Evolutionary conservation across 1,140 invertebrate genomes (phyloP), one percentile per base, ranked within the genome.

Genomic region (Cydia fagiglandana): DNA sequence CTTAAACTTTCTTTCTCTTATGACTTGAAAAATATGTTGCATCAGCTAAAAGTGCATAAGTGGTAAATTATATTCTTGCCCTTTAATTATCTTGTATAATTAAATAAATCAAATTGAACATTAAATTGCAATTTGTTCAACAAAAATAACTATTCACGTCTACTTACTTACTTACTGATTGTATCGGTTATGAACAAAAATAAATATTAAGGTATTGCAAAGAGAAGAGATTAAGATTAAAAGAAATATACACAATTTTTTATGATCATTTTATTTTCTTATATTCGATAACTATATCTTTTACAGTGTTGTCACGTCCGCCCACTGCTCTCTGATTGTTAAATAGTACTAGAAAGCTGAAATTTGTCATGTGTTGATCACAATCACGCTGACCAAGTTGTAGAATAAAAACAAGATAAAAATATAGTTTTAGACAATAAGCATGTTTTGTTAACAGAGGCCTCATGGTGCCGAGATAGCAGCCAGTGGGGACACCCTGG

Each of bases 81-180:
- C n/a, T n/a, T 17, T 56, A 56, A 56, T 56, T 56, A 56, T 17
- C 53, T 56, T 56, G 53, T 56, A 56, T n/a, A 17, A 56, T 56
- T 15, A 17, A 56, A 56, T 17, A 41, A n/a, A 56, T 56, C 15
- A 17, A 56, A 56, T 7, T 56, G 15, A 17, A 56, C 17, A 56
- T 56, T 56, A 50, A 15, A 50, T 50, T 50, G 47, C 10, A 50
- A 50, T 15, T 50, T 50, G 15, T 50, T 50, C 4, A 15, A 50
- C 47, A 13, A 50, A 15, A 50, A 13, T 50, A 15, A 15, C 3
- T 50, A 50, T 50, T 15, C 0, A 50, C 0, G 7, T 50, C 13
- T 50, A 50, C 6, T 7, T 13, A 12, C 12, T 15, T 47, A 47
- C 10, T 15, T 13, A 3, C 38, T 41, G 38, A 2, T 2, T 1